Evolutionary conservation across 2,797 vertebrate species (phyloP), one percentile per base, ranked within the genome.

Genomic region (Gambelia wislizenii): DNA sequence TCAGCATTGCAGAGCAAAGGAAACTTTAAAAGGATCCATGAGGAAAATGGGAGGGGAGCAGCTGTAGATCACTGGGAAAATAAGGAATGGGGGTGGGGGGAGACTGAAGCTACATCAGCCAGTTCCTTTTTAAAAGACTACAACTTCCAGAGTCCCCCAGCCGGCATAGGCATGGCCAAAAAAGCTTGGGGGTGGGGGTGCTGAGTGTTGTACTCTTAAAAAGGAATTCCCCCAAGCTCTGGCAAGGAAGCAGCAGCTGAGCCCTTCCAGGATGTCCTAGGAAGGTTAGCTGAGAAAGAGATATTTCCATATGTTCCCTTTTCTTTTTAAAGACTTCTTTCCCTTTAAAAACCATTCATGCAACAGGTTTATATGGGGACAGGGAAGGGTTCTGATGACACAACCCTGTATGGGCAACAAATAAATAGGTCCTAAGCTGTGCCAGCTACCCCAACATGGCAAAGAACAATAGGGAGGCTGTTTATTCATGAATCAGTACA

Each of bases 391-490:
- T 74, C 49, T 47, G 75, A 81, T 76, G 86, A 67, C 59, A 84
- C 59, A 4, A 0, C 56, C 76, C 33, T 56, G 33, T 49, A 87
- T 30, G 0, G 0, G 39, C 1, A 82, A 52, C 33, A 49, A 67
- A 88, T 85, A 70, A 85, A 88, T 49, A 70, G 56, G 59, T 88
- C 78, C 83, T 49, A 85, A 82, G 90, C 70, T 42, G 90, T 91
- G 83, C 87, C 87, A 88, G 87, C 78, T 74, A 76, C 83, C 49
- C 39, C 78, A 76, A 6, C 84, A n/a, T 22, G 56, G 27, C n/a
- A 56, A 56, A 12, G 42, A 82, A 91, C 86, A 91, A 91, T 85
- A 77, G 61, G 18, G 47, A 54, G n/a, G 70, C 33, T 77, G 89
- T 85, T 88, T 85, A 78, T 88, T 88, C 83, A 88, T 70, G 56